Evolutionary conservation across 2,113 vertebrate species (phyloP).

Genomic region (Meles meles): DNA sequence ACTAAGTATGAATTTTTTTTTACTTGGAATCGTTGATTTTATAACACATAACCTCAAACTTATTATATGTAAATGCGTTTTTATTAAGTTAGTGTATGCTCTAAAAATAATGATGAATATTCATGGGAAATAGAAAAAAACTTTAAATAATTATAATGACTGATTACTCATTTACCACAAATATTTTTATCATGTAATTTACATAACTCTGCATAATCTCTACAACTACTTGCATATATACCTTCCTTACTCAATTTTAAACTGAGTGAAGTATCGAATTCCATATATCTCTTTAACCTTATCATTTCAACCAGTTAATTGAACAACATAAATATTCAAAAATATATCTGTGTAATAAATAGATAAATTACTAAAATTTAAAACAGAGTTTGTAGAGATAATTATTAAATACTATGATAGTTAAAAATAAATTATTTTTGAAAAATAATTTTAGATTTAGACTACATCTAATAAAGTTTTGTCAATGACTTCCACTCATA

Average conservation of each 20-base stretch:
- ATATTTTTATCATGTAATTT: background rate
- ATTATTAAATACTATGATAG: background rate
- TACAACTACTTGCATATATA: background rate
- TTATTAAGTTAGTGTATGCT: background rate
- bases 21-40: background rate
- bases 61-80: background rate
- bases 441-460: background rate
- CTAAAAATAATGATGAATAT: background rate
- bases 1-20: background rate
- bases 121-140: background rate
- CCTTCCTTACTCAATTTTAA: background rate
- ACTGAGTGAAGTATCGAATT: background rate
- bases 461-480: background rate
- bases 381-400: background rate
- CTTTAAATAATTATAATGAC: background rate
- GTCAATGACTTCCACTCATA: background rate
- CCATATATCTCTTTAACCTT: background rate
- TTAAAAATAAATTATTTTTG: background rate
- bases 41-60: background rate
- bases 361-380: background rate
- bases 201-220: background rate
- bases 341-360: background rate
- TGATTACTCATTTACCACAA: background rate
- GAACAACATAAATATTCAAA: background rate
- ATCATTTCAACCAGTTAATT: background rate